Base-by-base conservation (phyloP, 2,888 invertebrate species). In the Agonopterix arenella region DNA sequence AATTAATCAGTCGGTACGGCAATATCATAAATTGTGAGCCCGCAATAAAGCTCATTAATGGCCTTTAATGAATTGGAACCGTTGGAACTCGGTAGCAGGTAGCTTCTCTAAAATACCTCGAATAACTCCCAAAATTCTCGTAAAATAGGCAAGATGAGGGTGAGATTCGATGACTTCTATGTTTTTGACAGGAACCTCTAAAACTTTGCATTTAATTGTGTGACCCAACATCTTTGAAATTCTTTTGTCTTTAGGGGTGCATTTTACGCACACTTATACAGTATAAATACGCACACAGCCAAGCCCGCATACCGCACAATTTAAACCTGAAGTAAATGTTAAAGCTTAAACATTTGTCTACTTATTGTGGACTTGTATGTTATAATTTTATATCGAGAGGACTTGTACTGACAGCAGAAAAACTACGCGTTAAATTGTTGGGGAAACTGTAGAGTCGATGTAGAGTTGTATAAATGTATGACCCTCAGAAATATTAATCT, bases 1-100 rank as follows among this genome's bases (percentile, higher is more conserved):
- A 79, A 85, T 86, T 82, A 83, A 83, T 84, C 79, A 79, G 73
- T 62, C 64, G 64, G 58, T 57, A 53, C 51, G 59, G 63, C 61
- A 57, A 61, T 66, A 61, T 65, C 70, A 80, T 84, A 86, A 84
- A 85, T 80, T 75, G 59, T 70, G 58, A 63, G 62, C 56, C 68
- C 63, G 73, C 72, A 72, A 81, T 84, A 84, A 84, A 82, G 66
- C 64, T 79, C 76, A 73, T 80, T 83, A 83, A 84, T 80, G 70
- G 66, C 61, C 74, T 60, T 72, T 83, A 88, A 86, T 88, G 84
- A 85, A 88, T 86, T 85, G 81, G 80, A 74, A 69, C 41, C 40
- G 48, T 10, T 36, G 38, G 38, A 28, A 16, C 70, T 71, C 72
- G 60, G 77, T 76, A 76, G 76, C 86, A 84, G 85, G 84, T 86